A percentile compares a stretch with the other conserved stretches of the same genome.
phyloP scores from a whole-genome alignment of 2,113 vertebrate genomes.

The Xenopus borealis region DNA sequence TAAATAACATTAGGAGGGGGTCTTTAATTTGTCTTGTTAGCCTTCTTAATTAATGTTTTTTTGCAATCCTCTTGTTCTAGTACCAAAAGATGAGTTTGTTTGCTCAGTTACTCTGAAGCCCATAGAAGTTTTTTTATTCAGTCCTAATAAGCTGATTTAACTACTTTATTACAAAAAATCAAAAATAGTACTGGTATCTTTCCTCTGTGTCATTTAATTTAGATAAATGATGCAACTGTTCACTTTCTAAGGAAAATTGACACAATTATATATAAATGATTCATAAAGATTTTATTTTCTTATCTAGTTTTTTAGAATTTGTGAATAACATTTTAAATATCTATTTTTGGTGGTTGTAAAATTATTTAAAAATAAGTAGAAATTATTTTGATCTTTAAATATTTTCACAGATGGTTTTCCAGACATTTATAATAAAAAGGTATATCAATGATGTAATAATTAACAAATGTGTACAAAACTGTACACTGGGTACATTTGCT shows the following conservation, averaged over 20 bases:
- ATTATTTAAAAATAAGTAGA: neutral
- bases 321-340: neutral
- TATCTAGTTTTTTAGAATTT: neutral
- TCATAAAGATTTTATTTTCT: neutral
- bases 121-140: neutral
- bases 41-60: too few relatives aligned
- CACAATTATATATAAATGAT: neutral
- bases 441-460: neutral
- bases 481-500: too few relatives aligned
- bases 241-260: neutral
- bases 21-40: too few relatives aligned
- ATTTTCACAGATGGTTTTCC: neutral
- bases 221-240: neutral
- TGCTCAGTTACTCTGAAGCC: too few relatives aligned
- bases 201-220: too few relatives aligned
- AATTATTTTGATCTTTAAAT: neutral
- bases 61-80: too few relatives aligned
- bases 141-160: neutral
- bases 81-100: too few relatives aligned
- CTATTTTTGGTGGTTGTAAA: neutral
- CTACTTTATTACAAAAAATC: neutral
- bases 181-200: too few relatives aligned
- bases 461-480: neutral
- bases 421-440: neutral
- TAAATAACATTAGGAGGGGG: too few relatives aligned